Evolutionary conservation across 2,113 vertebrate species (phyloP), one percentile per base, ranked within the genome.

Genomic region (Donacobius atricapilla): DNA sequence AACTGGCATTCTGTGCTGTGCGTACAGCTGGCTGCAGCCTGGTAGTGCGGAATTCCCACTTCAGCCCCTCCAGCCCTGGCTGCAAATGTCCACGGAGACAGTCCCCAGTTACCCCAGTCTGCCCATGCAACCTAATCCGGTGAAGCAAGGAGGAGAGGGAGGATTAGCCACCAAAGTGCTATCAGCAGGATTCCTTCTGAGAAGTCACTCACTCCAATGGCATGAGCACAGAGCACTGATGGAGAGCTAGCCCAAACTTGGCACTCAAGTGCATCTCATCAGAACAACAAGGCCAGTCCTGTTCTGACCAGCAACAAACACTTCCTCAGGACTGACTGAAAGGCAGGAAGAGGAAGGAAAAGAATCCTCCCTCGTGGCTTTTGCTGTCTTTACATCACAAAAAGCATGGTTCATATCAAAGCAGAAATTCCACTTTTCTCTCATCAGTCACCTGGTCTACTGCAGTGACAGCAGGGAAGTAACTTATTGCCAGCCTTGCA

Each of bases 161-260:
- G 61, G 39, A 78, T 70, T 31, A 77, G 85, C 45, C 58, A 73
- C 68, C 54, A 45, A 66, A 84, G 69, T 6, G 9, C 77, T 75
- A 83, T 81, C 95, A 95, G 88, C 22, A 75, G 92, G 73, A 87
- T 75, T 94, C 83, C 28, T 93, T 70, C 92, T 71, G 88, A 86
- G 88, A 71, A 81, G 64, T 14, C 40, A 3, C 72, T 83, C 51
- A 66, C 72, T 71, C 37, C 50, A 63, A 84, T 51, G 65, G 72
- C 88, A 87, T 9, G 40, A 93, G 83, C 76, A 84, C 0, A 2
- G 68, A 87, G 90, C 61, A 72, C 77, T 51, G 90, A 90, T 83
- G 80, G 93, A 65, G 76, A 89, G 76, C 64, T 75, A 75, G 86
- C 61, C 86, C 76, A 87, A 68, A 89, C 86, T 53, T 92, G 90